These are phyloP conservation scores for Papilio aristodemus DNA, from an alignment of 1,140 invertebrate genomes.

Conservation along the genomic window DNA sequence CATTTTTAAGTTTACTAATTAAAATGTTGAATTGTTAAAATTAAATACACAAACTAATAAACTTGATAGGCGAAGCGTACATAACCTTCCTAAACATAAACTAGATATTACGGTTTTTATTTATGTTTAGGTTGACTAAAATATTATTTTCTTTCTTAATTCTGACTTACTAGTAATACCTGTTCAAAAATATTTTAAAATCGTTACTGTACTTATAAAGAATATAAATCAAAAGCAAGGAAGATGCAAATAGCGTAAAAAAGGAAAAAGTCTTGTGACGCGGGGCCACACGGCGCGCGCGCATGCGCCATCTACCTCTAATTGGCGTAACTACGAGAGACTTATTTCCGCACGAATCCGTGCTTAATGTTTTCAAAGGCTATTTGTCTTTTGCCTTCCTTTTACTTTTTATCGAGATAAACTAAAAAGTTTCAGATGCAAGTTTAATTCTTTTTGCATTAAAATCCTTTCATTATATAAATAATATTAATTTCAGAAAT, in stretches of 20 bases:
- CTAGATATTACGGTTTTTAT: no score
- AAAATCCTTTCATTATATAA: no score
- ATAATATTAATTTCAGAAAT: no score
- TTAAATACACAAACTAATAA: background rate
- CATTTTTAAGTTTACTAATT: slow-evolving; percentile 26
- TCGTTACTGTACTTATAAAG: background rate
- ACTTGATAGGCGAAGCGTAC: background rate
- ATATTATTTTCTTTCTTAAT: no score
- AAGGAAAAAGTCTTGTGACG: slow-evolving; percentile 39
- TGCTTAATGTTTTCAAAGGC: slow-evolving; percentile 36
- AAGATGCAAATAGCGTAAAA: slow-evolving; percentile 35
- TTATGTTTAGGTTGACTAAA: no score
- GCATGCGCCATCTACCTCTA: slow-evolving; percentile 69
- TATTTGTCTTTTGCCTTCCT: slow-evolving; percentile 5
- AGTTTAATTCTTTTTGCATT: no score
- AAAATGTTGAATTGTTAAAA: background rate
- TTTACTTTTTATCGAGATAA: slow-evolving; percentile 1
- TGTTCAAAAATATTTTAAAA: background rate
- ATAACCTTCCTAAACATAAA: no score
- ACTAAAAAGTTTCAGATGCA: background rate
- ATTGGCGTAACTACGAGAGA: slow-evolving; percentile 72
- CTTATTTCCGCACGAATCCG: slow-evolving; percentile 59
- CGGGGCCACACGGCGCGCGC: slow-evolving; percentile 63
- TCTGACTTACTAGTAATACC: no score
- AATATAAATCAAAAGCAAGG: background rate